phyloP scores from a whole-genome alignment of 30 jellyfish, hydroid and myxozoan genomes.

The Turritopsis rubra region DNA sequence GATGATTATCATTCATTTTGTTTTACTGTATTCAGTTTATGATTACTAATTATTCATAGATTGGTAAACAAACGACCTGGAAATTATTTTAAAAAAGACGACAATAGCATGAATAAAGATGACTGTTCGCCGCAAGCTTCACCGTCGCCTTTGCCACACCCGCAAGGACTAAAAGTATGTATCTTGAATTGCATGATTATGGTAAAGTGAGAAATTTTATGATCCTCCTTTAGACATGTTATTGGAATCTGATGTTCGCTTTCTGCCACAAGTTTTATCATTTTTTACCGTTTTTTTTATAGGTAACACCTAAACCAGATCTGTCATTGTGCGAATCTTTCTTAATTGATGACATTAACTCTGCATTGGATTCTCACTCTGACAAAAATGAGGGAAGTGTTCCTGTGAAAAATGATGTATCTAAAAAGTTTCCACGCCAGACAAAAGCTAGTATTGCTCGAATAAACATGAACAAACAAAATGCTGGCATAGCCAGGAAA shows the following conservation, averaged over 20 bases:
- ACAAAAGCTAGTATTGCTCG: constrained; percentile 39
- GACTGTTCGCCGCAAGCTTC: background rate
- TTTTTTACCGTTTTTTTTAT: background rate
- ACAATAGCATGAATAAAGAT: background rate
- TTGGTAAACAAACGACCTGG: background rate
- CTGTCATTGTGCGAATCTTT: constrained; percentile 55
- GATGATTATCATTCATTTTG: background rate
- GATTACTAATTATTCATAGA: no score
- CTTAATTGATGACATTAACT: background rate
- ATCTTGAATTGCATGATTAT: background rate
- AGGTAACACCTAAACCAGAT: constrained; percentile 51
- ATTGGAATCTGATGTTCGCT: background rate
- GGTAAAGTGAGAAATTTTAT: no score
- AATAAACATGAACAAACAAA: constrained; percentile 14
- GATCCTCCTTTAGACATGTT: no score
- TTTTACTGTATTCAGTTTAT: background rate
- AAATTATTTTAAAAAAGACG: background rate
- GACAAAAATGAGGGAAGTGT: background rate
- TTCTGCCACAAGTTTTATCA: no score
- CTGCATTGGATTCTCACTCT: background rate
- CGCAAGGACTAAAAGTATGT: background rate
- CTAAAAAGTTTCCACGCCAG: constrained; percentile 21
- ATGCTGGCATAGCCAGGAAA: background rate
- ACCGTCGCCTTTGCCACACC: background rate
- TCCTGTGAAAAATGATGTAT: background rate